Base-by-base conservation (phyloP, 2,888 invertebrate species). In the Agrochola macilenta region DNA sequence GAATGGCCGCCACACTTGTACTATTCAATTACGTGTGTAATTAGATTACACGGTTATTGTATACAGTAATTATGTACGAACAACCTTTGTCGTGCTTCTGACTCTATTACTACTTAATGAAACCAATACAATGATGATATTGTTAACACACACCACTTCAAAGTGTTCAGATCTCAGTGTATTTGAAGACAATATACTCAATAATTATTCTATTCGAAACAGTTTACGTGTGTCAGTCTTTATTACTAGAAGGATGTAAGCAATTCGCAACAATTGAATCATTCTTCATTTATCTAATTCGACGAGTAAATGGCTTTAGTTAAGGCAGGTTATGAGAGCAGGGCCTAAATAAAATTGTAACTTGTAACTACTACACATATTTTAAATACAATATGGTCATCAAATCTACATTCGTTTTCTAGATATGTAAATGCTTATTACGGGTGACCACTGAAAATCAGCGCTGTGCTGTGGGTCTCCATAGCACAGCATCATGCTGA, bases 241-340 rank as follows among this genome's bases (percentile, higher is more conserved):
- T 90, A 93, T 95, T 92, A 90, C 86, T 84, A 76, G 89, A 91
- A 94, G 95, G 95, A 95, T 93, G 93, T 90, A 83, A 84, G 89
- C 93, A 93, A 94, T 95, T 92, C 89, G 87, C 79, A 90, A 90
- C 92, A 92, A 94, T 94, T 93, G 93, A 87, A 93, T 92, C 90
- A 92, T 91, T 93, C 90, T 85, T 88, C 87, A 87, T 88, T 89
- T 80, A 87, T 87, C 85, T 87, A 88, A 91, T 89, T 89, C 78
- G 72, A 87, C 83, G 82, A 81, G 82, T 72, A 87, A 89, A 88
- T 89, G 84, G 83, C 77, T 85, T 82, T 86, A 79, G 85, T 80
- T 81, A 86, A 81, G 83, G 79, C 52, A 74, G 61, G 69, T 79
- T 76, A 76, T 70, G 61, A 73, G 63, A 73, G 73, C 76, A 74